Conservation (phyloP, 2,888 invertebrate genomes). For the Leptinotarsa rubiginosa region DNA sequence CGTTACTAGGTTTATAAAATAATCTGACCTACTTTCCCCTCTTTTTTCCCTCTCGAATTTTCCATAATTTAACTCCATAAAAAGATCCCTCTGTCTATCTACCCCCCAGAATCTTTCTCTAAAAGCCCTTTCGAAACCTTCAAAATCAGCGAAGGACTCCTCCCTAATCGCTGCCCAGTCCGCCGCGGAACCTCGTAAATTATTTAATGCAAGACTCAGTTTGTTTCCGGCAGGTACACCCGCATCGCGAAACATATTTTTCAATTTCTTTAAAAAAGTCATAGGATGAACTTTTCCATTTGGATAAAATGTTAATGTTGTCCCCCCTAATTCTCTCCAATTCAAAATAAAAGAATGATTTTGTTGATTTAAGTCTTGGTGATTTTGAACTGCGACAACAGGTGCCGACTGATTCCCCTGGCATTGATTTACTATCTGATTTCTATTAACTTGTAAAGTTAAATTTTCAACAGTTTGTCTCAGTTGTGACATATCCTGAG, state of each 20-base stretch:
- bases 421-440: too few species aligned
- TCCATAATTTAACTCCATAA: background rate
- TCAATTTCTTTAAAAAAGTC: slow-evolving; percentile 19
- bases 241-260: slow-evolving; percentile 22
- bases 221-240: slow-evolving; percentile 20
- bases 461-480: background rate
- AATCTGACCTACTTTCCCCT: background rate
- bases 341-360: slow-evolving; percentile 9
- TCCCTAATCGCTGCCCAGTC: background rate
- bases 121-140: background rate
- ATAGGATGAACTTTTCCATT: slow-evolving; percentile 22
- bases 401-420: too few species aligned
- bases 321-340: slow-evolving; percentile 21
- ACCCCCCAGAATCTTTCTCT: slow-evolving; percentile 12
- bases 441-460: too few species aligned
- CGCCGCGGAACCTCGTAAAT: background rate
- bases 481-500: too few species aligned
- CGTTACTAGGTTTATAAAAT: background rate
- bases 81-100: slow-evolving; percentile 1
- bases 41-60: background rate
- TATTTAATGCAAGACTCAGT: slow-evolving; percentile 2
- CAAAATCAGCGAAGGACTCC: background rate
- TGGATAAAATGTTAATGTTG: slow-evolving; percentile 22
- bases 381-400: too few species aligned
- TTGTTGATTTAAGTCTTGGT: too few species aligned